Conservation (phyloP, 2,797 vertebrate genomes). For the Molossus alvarezi region DNA sequence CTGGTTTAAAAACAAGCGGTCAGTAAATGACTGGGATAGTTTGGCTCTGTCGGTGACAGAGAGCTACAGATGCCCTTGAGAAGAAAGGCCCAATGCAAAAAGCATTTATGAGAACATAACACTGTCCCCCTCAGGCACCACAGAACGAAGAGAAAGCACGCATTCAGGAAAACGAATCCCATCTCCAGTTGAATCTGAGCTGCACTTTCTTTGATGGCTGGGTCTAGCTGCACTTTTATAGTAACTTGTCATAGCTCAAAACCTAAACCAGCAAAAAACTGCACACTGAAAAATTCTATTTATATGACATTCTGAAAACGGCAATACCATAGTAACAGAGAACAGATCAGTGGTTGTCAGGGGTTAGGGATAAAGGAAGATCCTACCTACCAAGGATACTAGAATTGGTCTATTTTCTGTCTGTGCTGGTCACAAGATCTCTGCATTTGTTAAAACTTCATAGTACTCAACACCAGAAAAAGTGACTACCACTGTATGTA, state of each 20-base stretch:
- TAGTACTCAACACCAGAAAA: background rate
- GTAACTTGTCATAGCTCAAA: conserved; percentile 51
- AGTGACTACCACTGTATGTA: background rate
- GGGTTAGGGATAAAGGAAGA: background rate
- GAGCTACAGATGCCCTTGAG: background rate
- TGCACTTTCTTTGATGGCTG: conserved; percentile 9
- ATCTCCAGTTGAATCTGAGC: background rate
- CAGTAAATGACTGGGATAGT: background rate
- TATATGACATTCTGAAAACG: background rate
- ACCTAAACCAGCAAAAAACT: background rate
- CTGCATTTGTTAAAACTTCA: conserved; percentile 27
- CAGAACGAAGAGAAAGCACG: background rate
- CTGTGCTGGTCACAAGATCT: background rate
- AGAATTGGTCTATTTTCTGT: background rate
- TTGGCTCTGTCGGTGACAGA: background rate
- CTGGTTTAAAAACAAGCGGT: background rate
- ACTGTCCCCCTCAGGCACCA: background rate
- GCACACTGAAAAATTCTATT: background rate
- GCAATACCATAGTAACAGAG: background rate
- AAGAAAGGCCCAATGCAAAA: background rate
- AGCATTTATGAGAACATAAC: background rate
- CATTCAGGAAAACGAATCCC: background rate
- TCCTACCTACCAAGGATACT: background rate
- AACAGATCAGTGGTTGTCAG: background rate
- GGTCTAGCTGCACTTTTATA: background rate